Evolutionary conservation across 1,140 invertebrate species (phyloP).

Genomic region (Hyphantria cunea): DNA sequence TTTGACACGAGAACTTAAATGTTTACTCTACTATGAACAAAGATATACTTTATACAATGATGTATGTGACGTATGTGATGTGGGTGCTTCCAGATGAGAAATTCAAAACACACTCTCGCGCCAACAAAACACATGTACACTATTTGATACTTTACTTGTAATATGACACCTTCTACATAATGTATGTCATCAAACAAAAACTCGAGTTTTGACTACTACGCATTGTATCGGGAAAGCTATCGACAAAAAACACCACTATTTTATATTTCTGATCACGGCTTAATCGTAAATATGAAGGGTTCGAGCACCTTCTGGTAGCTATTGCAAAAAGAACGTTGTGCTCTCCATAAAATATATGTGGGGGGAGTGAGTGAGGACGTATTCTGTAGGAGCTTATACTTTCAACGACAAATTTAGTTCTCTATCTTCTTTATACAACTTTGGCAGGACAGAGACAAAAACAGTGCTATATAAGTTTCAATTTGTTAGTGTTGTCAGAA

Average conservation of each 20-base stretch:
- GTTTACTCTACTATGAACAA: no score
- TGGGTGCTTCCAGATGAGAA: neutral
- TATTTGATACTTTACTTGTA: neutral
- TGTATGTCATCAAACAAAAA: conserved; percentile 22
- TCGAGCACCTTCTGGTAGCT: conserved; percentile 72
- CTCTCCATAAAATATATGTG: conserved; percentile 73
- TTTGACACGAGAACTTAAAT: no score
- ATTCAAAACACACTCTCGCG: conserved; percentile 3
- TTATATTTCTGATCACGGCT: conserved; percentile 77
- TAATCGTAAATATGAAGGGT: conserved; percentile 79
- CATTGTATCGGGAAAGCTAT: conserved; percentile 46
- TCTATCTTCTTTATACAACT: conserved; percentile 9
- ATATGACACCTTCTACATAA: conserved; percentile 21
- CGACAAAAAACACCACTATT: conserved; percentile 65
- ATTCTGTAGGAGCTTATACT: conserved; percentile 30
- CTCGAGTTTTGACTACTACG: conserved; percentile 26
- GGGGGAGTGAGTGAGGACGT: conserved; percentile 39
- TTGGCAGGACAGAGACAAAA: conserved; percentile 6
- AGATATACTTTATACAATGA: no score
- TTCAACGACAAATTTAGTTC: conserved; percentile 2
- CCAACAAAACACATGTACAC: conserved; percentile 14
- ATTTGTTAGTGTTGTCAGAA: conserved; percentile 23
- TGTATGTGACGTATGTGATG: no score
- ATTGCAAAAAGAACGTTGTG: conserved; percentile 72
- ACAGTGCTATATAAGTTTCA: neutral